Conservation (phyloP, 2,797 vertebrate genomes). For the Enteromius thamalakanensis region DNA sequence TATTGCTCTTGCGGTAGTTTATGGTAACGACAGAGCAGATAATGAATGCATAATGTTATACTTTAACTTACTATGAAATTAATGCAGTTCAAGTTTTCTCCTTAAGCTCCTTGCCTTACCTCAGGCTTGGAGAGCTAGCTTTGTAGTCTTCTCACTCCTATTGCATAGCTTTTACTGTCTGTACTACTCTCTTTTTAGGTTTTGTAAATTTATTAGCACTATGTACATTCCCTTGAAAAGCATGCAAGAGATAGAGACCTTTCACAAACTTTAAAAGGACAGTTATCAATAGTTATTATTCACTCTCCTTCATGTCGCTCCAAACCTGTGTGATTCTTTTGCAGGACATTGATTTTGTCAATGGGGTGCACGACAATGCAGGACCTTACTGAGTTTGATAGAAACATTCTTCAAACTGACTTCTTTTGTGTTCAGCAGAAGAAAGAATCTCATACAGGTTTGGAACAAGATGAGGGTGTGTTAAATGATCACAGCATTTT, state of each 20-base stretch:
- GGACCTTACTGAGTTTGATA: not conserved
- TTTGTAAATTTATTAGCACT: no score
- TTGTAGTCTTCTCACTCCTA: slow-evolving; percentile 11
- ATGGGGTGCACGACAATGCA: not conserved
- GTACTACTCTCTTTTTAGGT: not conserved
- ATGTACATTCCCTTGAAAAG: not conserved
- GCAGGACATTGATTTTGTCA: not conserved
- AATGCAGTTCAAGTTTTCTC: slow-evolving; percentile 25
- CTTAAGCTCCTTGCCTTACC: slow-evolving; percentile 18
- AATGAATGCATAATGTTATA: slow-evolving; percentile 7
- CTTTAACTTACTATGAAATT: slow-evolving; percentile 41
- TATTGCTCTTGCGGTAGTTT: slow-evolving; percentile 16
- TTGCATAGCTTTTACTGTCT: slow-evolving; percentile 7
- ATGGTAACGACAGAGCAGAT: slow-evolving; percentile 36
- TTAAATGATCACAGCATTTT: not conserved
- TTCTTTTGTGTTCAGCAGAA: not conserved
- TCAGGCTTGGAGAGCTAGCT: slow-evolving; percentile 22
- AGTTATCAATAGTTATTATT: not conserved
- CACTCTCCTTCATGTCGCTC: not conserved
- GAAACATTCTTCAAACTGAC: not conserved
- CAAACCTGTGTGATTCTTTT: not conserved
- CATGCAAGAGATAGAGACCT: slow-evolving; percentile 6
- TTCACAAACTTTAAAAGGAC: slow-evolving; percentile 3
- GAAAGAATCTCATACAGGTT: not conserved
- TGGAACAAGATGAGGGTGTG: not conserved